Percentiles rank a stretch among this genome's conserved stretches.
phyloP scores from a whole-genome alignment of 2,797 vertebrate species.

The Melanotaenia maccullochi region DNA sequence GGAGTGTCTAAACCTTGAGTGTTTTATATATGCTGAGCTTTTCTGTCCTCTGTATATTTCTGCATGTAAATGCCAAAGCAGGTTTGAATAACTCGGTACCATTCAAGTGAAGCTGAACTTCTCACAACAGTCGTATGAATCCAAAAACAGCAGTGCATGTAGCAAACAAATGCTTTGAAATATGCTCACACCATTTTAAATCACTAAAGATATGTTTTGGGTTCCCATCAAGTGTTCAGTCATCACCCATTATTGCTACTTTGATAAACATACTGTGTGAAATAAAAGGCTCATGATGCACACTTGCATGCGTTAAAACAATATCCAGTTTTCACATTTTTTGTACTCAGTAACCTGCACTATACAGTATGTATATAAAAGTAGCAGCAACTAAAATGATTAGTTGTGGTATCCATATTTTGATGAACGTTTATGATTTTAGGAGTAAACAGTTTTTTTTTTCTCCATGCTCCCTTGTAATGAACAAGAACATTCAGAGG shows the following conservation, averaged over 20 bases:
- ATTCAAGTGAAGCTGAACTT: conserved; percentile 35
- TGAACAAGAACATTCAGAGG: conserved; percentile 23
- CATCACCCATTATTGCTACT: conserved; percentile 70
- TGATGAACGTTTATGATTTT: conserved; percentile 48
- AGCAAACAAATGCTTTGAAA: conserved; percentile 71
- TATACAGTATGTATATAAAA: conserved; percentile 71
- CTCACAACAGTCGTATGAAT: conserved; percentile 55
- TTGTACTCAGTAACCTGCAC: conserved; percentile 59
- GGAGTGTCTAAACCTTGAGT: conserved; percentile 48
- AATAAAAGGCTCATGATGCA: conserved; percentile 65
- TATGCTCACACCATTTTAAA: conserved; percentile 40
- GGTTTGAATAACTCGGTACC: conserved; percentile 43
- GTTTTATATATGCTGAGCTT: conserved; percentile 44
- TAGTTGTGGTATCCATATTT: conserved; percentile 49
- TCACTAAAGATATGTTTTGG: conserved; percentile 46
- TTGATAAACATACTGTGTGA: conserved; percentile 72
- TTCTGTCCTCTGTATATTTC: conserved; percentile 39
- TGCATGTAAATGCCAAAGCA: conserved; percentile 59
- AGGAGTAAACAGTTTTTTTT: conserved; percentile 22
- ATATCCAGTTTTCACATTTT: conserved; percentile 65
- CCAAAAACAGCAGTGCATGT: conserved; percentile 78
- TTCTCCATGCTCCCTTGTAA: conserved; percentile 22
- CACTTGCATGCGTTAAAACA: conserved; percentile 68
- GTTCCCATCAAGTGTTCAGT: conserved; percentile 28
- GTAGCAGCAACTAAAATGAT: conserved; percentile 62